Conservation (phyloP, 1,140 invertebrate species). For the Rhyacophila brunnea region DNA sequence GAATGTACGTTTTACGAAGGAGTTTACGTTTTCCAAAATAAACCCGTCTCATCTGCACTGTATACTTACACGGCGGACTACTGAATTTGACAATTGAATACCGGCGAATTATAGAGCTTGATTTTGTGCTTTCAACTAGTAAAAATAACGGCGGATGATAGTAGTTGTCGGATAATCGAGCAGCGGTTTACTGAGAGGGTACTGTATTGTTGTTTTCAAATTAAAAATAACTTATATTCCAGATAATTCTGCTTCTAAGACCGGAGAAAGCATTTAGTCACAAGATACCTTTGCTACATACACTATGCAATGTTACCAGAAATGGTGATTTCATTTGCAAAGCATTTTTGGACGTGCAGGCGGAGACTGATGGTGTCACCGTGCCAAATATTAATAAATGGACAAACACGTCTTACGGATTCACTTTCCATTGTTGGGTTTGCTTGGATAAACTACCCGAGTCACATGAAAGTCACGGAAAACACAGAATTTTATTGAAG, state of each 20-base stretch:
- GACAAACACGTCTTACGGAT: constrained; percentile 59
- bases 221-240: constrained; percentile 11
- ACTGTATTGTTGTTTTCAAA: constrained; percentile 11
- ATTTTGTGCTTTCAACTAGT: too few species aligned
- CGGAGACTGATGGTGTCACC: constrained; percentile 53
- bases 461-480: constrained; percentile 29
- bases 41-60: too few species aligned
- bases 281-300: constrained; percentile 29
- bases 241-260: constrained; percentile 32
- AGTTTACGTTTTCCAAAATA: too few species aligned
- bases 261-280: constrained; percentile 29
- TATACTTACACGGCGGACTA: too few species aligned
- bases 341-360: constrained; percentile 54
- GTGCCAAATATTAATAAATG: constrained; percentile 55
- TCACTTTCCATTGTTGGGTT: constrained; percentile 61
- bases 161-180: too few species aligned
- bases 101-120: too few species aligned
- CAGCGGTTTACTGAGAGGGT: too few species aligned
- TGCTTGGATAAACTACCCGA: constrained; percentile 48
- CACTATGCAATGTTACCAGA: constrained; percentile 31
- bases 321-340: constrained; percentile 39
- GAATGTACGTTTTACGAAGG: too few species aligned
- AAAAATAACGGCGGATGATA: too few species aligned
- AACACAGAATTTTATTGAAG: constrained; percentile 54
- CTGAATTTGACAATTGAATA: too few species aligned